Evolutionary conservation across 2,797 vertebrate genomes (phyloP).

Genomic region (Chrysocyon brachyurus): DNA sequence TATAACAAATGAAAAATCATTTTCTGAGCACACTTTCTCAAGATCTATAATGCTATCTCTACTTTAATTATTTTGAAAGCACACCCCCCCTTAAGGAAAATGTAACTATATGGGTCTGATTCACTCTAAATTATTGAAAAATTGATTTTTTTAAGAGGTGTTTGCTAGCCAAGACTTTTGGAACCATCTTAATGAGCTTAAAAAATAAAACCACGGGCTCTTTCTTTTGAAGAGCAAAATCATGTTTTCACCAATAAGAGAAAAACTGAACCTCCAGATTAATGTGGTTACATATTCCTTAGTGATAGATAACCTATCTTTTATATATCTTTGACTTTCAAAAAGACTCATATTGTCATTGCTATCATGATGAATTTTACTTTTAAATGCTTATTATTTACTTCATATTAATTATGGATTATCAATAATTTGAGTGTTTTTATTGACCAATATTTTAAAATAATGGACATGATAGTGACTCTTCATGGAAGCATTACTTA

Average conservation of each 20-base stretch:
- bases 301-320: background rate
- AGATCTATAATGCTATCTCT: slow-evolving; percentile 69
- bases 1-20: slow-evolving; percentile 61
- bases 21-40: slow-evolving; percentile 69
- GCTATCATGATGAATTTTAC: slow-evolving; percentile 32
- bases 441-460: slow-evolving; percentile 64
- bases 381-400: slow-evolving; percentile 63
- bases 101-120: slow-evolving; percentile 69
- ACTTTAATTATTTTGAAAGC: slow-evolving; percentile 83
- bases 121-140: slow-evolving; percentile 82
- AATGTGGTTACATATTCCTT: background rate
- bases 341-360: background rate
- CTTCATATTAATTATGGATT: slow-evolving; percentile 54
- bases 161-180: slow-evolving; percentile 78
- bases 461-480: slow-evolving; percentile 60
- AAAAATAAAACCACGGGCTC: slow-evolving; percentile 51
- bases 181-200: slow-evolving; percentile 68
- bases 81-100: slow-evolving; percentile 65
- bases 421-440: slow-evolving; percentile 63
- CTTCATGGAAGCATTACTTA: slow-evolving; percentile 59
- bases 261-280: background rate
- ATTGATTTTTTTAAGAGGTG: slow-evolving; percentile 83
- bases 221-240: slow-evolving; percentile 12
- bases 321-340: slow-evolving; percentile 39
- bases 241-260: slow-evolving; percentile 13